These are phyloP conservation scores for Tauraco hartlaubi DNA, from an alignment of 2,797 vertebrate species.

Conservation along the genomic window DNA sequence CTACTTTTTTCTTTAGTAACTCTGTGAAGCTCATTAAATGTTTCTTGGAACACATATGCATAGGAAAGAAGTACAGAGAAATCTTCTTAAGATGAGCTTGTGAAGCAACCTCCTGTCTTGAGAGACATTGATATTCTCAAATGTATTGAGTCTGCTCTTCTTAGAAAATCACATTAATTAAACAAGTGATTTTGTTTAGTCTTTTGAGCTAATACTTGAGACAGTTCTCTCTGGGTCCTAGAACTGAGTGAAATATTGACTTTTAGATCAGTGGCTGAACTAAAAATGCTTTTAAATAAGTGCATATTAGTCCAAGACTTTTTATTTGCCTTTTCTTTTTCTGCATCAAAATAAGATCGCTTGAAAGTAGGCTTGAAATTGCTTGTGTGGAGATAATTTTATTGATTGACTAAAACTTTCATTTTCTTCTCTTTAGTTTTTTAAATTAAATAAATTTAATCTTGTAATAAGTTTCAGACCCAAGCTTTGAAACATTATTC, in stretches of 20 bases:
- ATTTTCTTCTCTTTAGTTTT: neutral
- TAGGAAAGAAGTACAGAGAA: slow-evolving; percentile 39
- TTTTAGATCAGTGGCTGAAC: slow-evolving; percentile 29
- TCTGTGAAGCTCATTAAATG: slow-evolving; percentile 77
- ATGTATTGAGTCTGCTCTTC: slow-evolving; percentile 27
- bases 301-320: neutral
- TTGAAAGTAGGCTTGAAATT: neutral
- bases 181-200: slow-evolving; percentile 62
- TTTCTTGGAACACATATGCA: slow-evolving; percentile 68
- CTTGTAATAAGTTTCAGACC: neutral
- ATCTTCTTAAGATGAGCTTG: slow-evolving; percentile 48
- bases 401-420: neutral
- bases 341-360: neutral
- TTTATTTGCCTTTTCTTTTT: neutral
- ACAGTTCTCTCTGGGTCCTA: slow-evolving; percentile 26
- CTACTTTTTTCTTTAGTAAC: slow-evolving; percentile 68
- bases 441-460: neutral
- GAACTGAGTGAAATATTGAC: slow-evolving; percentile 40
- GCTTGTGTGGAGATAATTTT: neutral
- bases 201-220: slow-evolving; percentile 45
- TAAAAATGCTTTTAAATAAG: neutral
- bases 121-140: slow-evolving; percentile 55
- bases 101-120: slow-evolving; percentile 54
- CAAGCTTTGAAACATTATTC: neutral
- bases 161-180: slow-evolving; percentile 66